Evolutionary conservation across 2,888 invertebrate genomes (phyloP).

Genomic region (Rhabditoides inermis): DNA sequence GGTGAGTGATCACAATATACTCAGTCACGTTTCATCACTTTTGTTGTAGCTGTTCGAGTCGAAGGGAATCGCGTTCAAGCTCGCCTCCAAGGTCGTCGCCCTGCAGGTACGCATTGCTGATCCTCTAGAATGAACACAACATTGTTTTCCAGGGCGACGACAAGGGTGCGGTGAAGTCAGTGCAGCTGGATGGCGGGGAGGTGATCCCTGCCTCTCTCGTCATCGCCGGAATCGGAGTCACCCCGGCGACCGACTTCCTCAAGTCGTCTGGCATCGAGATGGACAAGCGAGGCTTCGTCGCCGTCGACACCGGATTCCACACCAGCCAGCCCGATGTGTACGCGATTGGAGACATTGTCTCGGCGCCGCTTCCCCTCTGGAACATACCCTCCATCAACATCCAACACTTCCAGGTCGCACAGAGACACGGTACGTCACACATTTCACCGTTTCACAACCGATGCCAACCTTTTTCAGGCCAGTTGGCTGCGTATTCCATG

Average conservation of each 20-base stretch:
- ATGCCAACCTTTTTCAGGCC: too few relatives aligned
- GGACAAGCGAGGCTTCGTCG: slow-evolving; percentile 62
- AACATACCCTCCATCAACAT: slow-evolving; percentile 60
- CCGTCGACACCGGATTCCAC: too few relatives aligned
- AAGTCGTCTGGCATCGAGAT: slow-evolving; percentile 66
- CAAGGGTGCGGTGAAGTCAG: slow-evolving; percentile 61
- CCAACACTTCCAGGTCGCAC: slow-evolving; percentile 83
- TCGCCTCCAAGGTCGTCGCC: slow-evolving; percentile 63
- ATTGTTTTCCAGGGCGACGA: too few relatives aligned
- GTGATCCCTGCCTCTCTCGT: slow-evolving; percentile 63
- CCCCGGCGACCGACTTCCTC: slow-evolving; percentile 73
- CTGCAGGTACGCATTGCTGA: too few relatives aligned
- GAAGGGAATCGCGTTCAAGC: slow-evolving; percentile 70
- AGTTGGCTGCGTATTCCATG: slow-evolving; percentile 58
- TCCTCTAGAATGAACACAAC: too few relatives aligned
- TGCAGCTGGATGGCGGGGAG: slow-evolving; percentile 67
- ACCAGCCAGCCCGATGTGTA: too few relatives aligned
- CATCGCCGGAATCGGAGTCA: slow-evolving; percentile 69
- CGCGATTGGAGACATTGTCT: slow-evolving; percentile 84
- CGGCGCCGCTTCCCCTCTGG: slow-evolving; percentile 72
- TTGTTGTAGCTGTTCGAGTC: slow-evolving; percentile 66
- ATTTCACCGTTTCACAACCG: too few relatives aligned
- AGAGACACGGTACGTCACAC: slow-evolving; percentile 71
- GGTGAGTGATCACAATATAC: too few relatives aligned
- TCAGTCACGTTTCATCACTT: too few relatives aligned